Evolutionary conservation across 2,113 vertebrate genomes (phyloP), one percentile per base, ranked within the genome.

Genomic region (Megaceryle maxima): DNA sequence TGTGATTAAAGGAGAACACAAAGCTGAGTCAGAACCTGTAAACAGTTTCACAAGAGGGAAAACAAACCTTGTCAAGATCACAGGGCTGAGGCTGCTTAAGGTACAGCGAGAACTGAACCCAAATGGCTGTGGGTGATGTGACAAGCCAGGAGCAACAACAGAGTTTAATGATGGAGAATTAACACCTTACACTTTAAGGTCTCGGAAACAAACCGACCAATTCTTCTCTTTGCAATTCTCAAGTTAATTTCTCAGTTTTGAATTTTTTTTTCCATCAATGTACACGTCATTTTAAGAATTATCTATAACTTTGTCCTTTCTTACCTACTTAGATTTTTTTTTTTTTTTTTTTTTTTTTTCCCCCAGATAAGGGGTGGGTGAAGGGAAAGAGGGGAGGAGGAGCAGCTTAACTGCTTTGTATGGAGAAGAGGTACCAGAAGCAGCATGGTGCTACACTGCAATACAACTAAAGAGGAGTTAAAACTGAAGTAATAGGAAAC

Each of bases 1-100:
- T 28, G 10, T 57, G 94, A 70, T 95, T 22, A 96, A 81, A 94
- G 87, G 46, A 22, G 88, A 62, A 25, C 13, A 59, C 79, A 35
- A 60, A 91, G 59, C 13, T 81, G 93, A 93, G 82, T 41, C 88
- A 86, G 66, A 91, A 77, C 39, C 44, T 46, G 73, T 3, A 62
- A 95, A 96, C 26, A 86, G 48, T 37, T 37, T 19, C 37, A 84
- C 12, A 41, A 75, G 44, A 53, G 25, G 72, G 29, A 13, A 51
- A 72, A 39, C 22, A 43, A 96, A 57, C 15, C 92, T 28, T 4
- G 46, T 35, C 6, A 63, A 91, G 75, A 89, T 70, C 28, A 62
- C 48, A 74, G 73, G 51, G 79, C 33, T 66, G 81, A 83, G 53
- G 66, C 83, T 63, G 41, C 28, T 67, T 5, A 46, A 80, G 46